These are phyloP conservation scores for Heliconius eleuchia DNA, from an alignment of 1,140 invertebrate species.

Conservation along the genomic window DNA sequence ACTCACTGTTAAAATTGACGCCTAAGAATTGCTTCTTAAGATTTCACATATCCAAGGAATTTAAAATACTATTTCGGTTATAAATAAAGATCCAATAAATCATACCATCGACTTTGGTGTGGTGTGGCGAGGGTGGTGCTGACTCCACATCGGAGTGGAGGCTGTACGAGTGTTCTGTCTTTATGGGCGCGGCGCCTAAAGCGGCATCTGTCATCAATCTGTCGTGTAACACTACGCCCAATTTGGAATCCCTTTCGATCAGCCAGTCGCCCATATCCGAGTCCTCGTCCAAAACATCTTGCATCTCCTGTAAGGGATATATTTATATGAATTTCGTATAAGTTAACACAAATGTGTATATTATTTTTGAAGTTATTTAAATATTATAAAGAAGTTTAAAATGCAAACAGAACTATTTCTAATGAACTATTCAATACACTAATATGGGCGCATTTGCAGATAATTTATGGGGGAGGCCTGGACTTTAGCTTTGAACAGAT, in stretches of 20 bases:
- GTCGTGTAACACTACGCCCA: slow-evolving; percentile 90
- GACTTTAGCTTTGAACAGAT: too few species aligned
- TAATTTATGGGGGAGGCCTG: too few species aligned
- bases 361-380: too few species aligned
- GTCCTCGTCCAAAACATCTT: slow-evolving; percentile 84
- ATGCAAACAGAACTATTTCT: not conserved
- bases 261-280: slow-evolving; percentile 83
- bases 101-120: slow-evolving; percentile 85
- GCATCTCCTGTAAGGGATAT: slow-evolving; percentile 81
- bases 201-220: slow-evolving; percentile 94
- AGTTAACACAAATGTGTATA: not conserved
- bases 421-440: not conserved
- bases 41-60: too few species aligned
- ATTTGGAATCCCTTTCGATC: slow-evolving; percentile 81
- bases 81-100: slow-evolving; percentile 4
- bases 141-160: slow-evolving; percentile 86
- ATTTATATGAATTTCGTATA: not conserved
- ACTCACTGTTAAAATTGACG: too few species aligned
- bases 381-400: too few species aligned
- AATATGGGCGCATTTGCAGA: too few species aligned
- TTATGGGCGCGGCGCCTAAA: slow-evolving; percentile 89
- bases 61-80: not conserved
- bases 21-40: too few species aligned
- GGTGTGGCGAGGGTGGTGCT: slow-evolving; percentile 83
- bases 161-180: slow-evolving; percentile 93